A percentile compares a stretch with the other conserved stretches of the same genome.
Evolutionary conservation across 2,113 vertebrate species (phyloP).

Genomic region (Platysternon megacephalum): DNA sequence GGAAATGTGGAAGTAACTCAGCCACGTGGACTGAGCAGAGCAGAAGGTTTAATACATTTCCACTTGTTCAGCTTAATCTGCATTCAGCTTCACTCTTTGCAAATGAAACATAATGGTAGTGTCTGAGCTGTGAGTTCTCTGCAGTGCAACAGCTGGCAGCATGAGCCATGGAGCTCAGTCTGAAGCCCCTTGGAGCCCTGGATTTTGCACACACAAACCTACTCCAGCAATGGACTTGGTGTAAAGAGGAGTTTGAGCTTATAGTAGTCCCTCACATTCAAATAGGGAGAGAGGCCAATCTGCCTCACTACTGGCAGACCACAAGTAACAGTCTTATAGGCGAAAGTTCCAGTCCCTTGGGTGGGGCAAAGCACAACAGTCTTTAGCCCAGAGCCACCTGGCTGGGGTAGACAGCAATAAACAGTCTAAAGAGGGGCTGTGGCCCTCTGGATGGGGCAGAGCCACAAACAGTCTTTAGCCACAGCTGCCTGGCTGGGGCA

Average conservation of each 20-base stretch:
- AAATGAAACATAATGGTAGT: background rate
- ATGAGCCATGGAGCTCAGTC: background rate
- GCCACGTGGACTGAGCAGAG: background rate
- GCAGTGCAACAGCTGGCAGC: background rate
- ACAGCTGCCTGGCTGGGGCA: too few species aligned
- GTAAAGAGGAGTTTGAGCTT: background rate
- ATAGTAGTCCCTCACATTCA: too few species aligned
- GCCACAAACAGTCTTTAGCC: too few species aligned
- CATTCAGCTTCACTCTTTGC: background rate
- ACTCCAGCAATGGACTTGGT: background rate
- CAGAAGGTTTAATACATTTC: background rate
- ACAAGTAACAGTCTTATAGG: too few species aligned
- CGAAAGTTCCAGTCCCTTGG: too few species aligned
- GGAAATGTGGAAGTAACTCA: background rate
- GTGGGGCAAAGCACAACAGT: too few species aligned
- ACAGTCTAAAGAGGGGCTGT: too few species aligned
- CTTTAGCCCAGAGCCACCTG: too few species aligned
- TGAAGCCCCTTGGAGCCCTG: background rate
- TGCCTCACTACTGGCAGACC: too few species aligned
- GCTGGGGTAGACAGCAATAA: too few species aligned
- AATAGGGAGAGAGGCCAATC: too few species aligned
- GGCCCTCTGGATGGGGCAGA: too few species aligned
- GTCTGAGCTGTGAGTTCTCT: background rate
- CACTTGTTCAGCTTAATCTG: background rate
- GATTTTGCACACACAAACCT: background rate